phyloP scores from a whole-genome alignment of 2,113 vertebrate genomes.

The Leuciscus idus region DNA sequence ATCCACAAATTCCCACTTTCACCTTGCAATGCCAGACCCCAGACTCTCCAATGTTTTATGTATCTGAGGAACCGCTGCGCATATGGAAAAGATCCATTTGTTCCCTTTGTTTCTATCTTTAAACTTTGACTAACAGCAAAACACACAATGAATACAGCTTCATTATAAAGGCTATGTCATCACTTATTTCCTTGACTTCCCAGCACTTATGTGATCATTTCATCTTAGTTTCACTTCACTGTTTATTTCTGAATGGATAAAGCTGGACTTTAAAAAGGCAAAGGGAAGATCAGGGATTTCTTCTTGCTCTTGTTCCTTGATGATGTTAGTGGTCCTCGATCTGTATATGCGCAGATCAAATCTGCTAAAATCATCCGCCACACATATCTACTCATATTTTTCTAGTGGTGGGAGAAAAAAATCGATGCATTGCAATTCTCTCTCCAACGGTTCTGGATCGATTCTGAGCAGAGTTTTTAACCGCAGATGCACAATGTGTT shows the following conservation, averaged over 20 bases:
- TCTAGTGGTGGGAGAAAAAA: no score
- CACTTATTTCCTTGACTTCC: background rate
- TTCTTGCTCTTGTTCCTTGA: background rate
- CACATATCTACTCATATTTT: background rate
- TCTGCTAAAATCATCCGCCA: background rate
- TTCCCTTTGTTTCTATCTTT: background rate
- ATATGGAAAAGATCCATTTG: background rate
- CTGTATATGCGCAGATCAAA: background rate
- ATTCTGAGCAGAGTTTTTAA: no score
- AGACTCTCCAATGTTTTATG: background rate
- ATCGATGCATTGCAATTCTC: no score
- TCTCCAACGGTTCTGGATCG: no score
- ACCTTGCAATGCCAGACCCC: background rate
- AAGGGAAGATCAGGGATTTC: background rate
- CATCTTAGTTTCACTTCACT: background rate
- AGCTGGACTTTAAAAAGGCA: background rate
- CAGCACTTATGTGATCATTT: constrained; percentile 14
- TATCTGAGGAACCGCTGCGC: background rate
- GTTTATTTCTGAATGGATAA: constrained; percentile 5
- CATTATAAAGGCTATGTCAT: constrained; percentile 66
- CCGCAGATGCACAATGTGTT: no score
- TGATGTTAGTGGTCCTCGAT: background rate
- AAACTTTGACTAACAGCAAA: background rate
- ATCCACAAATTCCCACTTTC: background rate
- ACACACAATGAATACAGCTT: constrained; percentile 56